Conservation (phyloP, 2,797 vertebrate genomes). For the Loris lydekkerianus region DNA sequence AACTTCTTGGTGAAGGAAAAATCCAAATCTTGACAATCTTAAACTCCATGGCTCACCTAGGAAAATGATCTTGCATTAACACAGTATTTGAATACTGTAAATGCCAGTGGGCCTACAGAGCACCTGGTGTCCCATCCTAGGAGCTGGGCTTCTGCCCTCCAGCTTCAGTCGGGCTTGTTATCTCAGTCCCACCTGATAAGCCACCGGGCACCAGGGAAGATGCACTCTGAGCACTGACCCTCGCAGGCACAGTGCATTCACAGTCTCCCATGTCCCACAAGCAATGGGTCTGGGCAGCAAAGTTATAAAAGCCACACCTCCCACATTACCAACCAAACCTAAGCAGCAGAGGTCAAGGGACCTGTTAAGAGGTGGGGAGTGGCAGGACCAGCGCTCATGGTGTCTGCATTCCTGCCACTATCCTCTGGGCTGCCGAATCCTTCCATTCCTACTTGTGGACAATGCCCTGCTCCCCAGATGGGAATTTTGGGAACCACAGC, state of each 20-base stretch:
- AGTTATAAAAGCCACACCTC: accelerated
- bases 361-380: accelerated
- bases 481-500: accelerated
- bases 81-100: accelerated
- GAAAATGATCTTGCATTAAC: accelerated
- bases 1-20: not conserved
- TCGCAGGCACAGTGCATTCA: accelerated
- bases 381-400: not conserved
- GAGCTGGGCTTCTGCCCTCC: accelerated
- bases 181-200: accelerated
- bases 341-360: not conserved
- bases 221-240: accelerated
- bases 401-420: not conserved
- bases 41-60: accelerated
- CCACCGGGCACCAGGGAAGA: no score
- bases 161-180: not conserved
- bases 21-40: not conserved
- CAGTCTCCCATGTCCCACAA: not conserved
- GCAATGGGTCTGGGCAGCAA: not conserved
- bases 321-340: not conserved
- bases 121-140: accelerated
- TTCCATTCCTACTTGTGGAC: not conserved
- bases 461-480: no score
- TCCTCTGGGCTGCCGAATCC: accelerated
- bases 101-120: accelerated